Evolutionary conservation across 2,113 vertebrate genomes (phyloP).

Genomic region (Oncorhynchus mykiss): DNA sequence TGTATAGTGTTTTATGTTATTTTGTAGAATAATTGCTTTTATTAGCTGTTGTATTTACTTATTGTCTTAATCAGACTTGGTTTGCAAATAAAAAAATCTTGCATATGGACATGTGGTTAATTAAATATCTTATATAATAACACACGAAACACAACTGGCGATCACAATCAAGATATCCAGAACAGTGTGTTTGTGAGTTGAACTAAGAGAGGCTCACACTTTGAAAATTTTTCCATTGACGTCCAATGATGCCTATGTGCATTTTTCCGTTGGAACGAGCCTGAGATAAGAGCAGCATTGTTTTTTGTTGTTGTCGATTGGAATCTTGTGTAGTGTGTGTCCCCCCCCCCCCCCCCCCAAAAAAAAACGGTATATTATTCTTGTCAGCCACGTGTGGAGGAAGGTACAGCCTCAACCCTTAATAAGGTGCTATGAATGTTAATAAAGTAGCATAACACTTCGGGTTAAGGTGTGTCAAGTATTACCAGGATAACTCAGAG

Average conservation of each 20-base stretch:
- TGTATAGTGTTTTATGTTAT: background rate
- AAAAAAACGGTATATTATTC: too few species aligned
- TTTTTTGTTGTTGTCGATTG: background rate
- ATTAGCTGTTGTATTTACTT: background rate
- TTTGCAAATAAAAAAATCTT: background rate
- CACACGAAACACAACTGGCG: background rate
- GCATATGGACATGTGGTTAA: background rate
- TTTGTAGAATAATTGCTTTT: background rate
- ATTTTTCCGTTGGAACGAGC: conserved; percentile 23
- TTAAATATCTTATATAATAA: background rate
- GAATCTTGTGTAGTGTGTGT: too few species aligned
- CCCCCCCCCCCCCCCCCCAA: too few species aligned
- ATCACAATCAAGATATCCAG: background rate
- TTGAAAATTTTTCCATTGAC: conserved; percentile 29
- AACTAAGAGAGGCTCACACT: conserved; percentile 29
- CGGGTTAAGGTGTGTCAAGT: too few species aligned
- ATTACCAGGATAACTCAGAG: too few species aligned
- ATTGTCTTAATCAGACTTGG: background rate
- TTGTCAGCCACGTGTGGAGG: too few species aligned
- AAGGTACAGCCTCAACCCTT: too few species aligned
- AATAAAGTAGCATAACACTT: background rate
- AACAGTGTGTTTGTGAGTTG: background rate
- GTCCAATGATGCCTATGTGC: conserved; percentile 9
- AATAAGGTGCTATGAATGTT: too few species aligned
- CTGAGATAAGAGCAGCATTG: conserved; percentile 27